Evolutionary conservation across 2,888 invertebrate genomes (phyloP).

Genomic region (Meloe dianella): DNA sequence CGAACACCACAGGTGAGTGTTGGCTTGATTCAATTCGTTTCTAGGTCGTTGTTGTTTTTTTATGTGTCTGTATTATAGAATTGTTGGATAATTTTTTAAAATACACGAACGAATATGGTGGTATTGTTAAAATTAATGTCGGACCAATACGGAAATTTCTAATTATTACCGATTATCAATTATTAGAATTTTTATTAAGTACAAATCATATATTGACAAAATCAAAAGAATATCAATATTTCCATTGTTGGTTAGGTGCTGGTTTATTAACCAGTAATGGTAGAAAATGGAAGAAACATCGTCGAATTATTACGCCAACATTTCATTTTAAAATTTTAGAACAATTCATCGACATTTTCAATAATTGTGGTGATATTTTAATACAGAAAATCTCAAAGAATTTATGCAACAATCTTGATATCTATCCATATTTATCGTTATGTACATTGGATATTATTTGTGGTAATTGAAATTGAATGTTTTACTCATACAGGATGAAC

Average conservation of each 20-base stretch:
- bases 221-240: conserved; percentile 43
- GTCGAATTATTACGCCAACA: conserved; percentile 76
- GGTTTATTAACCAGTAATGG: conserved; percentile 50
- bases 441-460: conserved; percentile 68
- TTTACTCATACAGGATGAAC: too few relatives aligned
- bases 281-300: conserved; percentile 68
- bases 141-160: conserved; percentile 12
- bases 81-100: conserved; percentile 9
- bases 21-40: background rate
- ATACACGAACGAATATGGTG: conserved; percentile 12
- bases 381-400: conserved; percentile 60
- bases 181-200: conserved; percentile 39
- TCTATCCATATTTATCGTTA: conserved; percentile 67
- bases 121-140: conserved; percentile 4
- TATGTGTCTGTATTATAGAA: background rate
- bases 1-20: background rate
- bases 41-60: too few relatives aligned
- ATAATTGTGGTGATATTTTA: conserved; percentile 66
- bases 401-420: conserved; percentile 61
- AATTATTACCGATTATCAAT: conserved; percentile 13
- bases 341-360: conserved; percentile 72
- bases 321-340: conserved; percentile 80
- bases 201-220: conserved; percentile 44
- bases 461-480: conserved; percentile 58
- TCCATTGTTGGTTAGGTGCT: conserved; percentile 48